Evolutionary conservation across 37 sponge, comb jelly and placozoan species (phyloP), one percentile per base, ranked within the genome.

Genomic region (Hexactinellida sp.): DNA sequence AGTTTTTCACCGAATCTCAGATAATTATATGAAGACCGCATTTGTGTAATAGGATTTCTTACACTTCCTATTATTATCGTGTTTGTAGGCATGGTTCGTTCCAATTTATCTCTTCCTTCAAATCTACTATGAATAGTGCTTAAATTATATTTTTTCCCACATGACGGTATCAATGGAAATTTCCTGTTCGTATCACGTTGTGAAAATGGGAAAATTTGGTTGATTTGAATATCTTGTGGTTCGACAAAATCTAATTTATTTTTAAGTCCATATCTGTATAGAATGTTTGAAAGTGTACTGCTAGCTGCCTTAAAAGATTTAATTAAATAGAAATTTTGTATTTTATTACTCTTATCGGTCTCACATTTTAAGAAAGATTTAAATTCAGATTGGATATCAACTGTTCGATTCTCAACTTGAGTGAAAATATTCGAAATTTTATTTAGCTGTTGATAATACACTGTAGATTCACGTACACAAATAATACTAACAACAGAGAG

Each of bases 171-270:
- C 34, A 63, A n/a, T 63, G 76, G 76, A 23, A 32, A 63, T 28
- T 63, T 63, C 76, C 5, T 32, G 13, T 3, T 23, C 5, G 76
- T 63, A 28, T 63, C 76, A 5, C 3, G 13, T 3, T n/a, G 30
- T 63, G 76, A 63, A 63, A 25, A 63, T n/a, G 76, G 76, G 34
- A 63, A 63, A 21, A 63, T 63, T 63, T 63, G 76, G 76, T 63
- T 63, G 1, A 28, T n/a, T n/a, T 25, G 21, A 21, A 25, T 7
- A 3, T 3, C 5, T 7, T 63, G 3, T 63, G 76, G 76, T 63
- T 63, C 28, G 25, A 63, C 30, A n/a, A 63, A 63, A n/a, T 23
- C 5, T 7, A 63, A n/a, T 32, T 23, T 28, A 63, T 63, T 7
- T 23, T 63, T 63, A 7, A 63, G 13, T 28, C 76, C 76, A 63